Conservation (phyloP, 2,797 vertebrate genomes). For the Cossypha dichroa region DNA sequence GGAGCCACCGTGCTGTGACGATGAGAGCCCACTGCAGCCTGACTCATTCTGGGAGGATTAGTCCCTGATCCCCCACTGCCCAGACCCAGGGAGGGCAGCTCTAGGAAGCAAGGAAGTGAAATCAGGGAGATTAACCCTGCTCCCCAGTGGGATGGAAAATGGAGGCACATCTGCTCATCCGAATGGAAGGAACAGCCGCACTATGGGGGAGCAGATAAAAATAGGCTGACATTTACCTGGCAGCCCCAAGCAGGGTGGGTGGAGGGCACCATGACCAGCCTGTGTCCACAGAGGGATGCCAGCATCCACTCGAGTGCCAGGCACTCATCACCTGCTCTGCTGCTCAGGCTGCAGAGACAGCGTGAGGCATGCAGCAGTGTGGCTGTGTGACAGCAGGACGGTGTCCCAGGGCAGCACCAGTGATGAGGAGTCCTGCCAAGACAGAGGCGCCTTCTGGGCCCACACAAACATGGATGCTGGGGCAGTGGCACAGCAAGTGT, state of each 20-base stretch:
- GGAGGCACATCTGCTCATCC: conserved; percentile 28
- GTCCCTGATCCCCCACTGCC: neutral
- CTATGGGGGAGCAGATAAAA: neutral
- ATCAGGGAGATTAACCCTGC: conserved; percentile 52
- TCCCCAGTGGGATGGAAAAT: conserved; percentile 16
- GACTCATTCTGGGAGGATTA: conserved; percentile 27
- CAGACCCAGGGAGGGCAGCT: neutral
- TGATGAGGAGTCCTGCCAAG: neutral
- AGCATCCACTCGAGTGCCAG: accelerated
- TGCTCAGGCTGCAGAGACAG: neutral
- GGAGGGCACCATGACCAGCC: neutral
- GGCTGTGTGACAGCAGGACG: neutral
- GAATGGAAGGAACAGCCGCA: neutral
- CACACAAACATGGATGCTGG: accelerated
- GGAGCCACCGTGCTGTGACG: accelerated
- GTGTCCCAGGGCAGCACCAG: neutral
- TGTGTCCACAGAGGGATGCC: neutral
- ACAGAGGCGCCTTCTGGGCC: neutral
- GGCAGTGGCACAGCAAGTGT: neutral
- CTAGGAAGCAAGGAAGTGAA: conserved; percentile 3
- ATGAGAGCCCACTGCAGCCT: neutral
- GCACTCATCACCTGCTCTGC: accelerated
- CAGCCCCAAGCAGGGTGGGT: neutral
- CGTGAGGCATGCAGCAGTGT: accelerated
- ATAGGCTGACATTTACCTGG: conserved; percentile 55